A percentile compares a stretch with the other conserved stretches of the same genome.
These are phyloP conservation scores for Hippoglossus hippoglossus DNA, from an alignment of 2,797 vertebrate genomes.

Conservation along the genomic window DNA sequence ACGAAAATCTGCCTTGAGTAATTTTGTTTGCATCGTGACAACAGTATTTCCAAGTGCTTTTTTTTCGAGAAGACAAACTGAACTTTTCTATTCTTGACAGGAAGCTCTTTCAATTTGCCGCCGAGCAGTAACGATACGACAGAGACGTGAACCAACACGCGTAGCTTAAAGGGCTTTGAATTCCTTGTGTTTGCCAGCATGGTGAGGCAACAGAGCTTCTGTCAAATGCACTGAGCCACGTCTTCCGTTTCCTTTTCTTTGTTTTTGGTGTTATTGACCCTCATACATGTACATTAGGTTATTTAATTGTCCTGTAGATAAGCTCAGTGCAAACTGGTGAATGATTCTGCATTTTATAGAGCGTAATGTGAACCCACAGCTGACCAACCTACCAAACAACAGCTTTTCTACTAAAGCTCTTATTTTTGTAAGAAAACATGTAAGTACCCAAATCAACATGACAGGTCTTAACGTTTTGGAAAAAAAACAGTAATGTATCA, in stretches of 20 bases:
- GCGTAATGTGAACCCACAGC: constrained; percentile 56
- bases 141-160: constrained; percentile 26
- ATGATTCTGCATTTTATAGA: constrained; percentile 54
- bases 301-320: constrained; percentile 68
- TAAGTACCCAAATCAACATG: constrained; percentile 38
- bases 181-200: constrained; percentile 29
- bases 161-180: constrained; percentile 62
- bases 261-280: constrained; percentile 30
- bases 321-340: constrained; percentile 32
- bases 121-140: constrained; percentile 8
- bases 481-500: constrained; percentile 38
- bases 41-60: constrained; percentile 56
- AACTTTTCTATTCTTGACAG: constrained; percentile 39
- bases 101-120: constrained; percentile 36
- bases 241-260: constrained; percentile 59
- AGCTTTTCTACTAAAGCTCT: constrained; percentile 81
- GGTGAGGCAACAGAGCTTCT: constrained; percentile 40
- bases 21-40: constrained; percentile 47
- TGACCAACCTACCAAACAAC: constrained; percentile 50
- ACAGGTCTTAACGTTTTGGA: constrained; percentile 54
- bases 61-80: constrained; percentile 45
- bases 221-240: constrained; percentile 74
- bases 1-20: constrained; percentile 51
- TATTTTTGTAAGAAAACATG: constrained; percentile 79
- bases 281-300: constrained; percentile 51